Evolutionary conservation across 2,888 invertebrate genomes (phyloP).

Genomic region (Timema podura): DNA sequence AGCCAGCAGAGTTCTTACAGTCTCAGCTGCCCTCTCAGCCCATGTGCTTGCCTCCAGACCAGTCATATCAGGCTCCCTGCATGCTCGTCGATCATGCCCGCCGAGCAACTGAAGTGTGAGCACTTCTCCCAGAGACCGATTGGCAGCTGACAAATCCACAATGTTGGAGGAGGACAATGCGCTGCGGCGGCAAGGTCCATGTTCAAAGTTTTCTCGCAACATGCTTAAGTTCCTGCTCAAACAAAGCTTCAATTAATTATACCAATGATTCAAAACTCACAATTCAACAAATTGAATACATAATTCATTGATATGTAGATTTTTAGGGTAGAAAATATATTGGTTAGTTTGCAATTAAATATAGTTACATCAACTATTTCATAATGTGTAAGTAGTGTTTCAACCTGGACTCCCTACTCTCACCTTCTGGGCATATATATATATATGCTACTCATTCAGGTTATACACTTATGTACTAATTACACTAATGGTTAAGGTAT

Average conservation of each 20-base stretch:
- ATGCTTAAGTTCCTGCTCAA: constrained; percentile 45
- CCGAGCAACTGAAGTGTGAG: constrained; percentile 50
- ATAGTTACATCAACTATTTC: too few relatives aligned
- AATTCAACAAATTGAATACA: neutral
- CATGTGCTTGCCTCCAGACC: constrained; percentile 49
- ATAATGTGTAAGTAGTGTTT: too few relatives aligned
- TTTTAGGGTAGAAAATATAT: too few relatives aligned
- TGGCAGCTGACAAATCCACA: constrained; percentile 59
- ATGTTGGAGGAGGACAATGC: constrained; percentile 43
- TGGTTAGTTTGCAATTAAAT: too few relatives aligned
- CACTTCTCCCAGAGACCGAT: constrained; percentile 59
- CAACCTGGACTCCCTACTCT: too few relatives aligned
- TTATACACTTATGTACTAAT: too few relatives aligned
- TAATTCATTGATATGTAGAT: too few relatives aligned
- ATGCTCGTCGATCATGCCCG: constrained; percentile 28
- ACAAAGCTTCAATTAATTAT: neutral
- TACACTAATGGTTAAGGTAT: too few relatives aligned
- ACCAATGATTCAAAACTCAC: neutral
- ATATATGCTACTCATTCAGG: too few relatives aligned
- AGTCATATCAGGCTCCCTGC: constrained; percentile 35
- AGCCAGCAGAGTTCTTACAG: constrained; percentile 46
- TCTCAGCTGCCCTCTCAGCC: constrained; percentile 57
- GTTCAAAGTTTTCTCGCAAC: constrained; percentile 50
- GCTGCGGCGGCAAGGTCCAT: constrained; percentile 28
- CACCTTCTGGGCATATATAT: too few relatives aligned